Conservation (phyloP, 2,888 invertebrate species). For the Rambutsinella grinnellia region DNA sequence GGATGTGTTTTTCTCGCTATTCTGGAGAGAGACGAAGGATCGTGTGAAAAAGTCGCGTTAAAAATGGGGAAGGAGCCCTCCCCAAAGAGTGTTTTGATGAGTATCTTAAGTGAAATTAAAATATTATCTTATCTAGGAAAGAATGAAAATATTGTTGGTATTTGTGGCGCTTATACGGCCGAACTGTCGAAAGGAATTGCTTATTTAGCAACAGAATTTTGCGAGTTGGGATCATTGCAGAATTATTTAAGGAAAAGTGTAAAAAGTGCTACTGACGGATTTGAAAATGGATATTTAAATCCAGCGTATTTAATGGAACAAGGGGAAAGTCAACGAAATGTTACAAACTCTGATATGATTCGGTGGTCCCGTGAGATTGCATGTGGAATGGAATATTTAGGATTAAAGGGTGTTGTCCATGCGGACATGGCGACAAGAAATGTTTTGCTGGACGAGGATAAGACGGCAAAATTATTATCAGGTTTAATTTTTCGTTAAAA, state of each 20-base stretch:
- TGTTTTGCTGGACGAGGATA: too few relatives aligned
- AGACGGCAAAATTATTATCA: too few relatives aligned
- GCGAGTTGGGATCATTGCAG: not conserved
- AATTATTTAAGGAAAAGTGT: not conserved
- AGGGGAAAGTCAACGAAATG: too few relatives aligned
- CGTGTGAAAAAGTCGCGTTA: constrained; percentile 22
- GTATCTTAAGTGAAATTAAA: constrained; percentile 42
- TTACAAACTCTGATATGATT: too few relatives aligned
- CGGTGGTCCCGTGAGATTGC: constrained; percentile 12
- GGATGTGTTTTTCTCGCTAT: constrained; percentile 35
- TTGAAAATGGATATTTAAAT: not conserved
- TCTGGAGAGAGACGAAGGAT: constrained; percentile 14
- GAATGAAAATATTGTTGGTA: not conserved
- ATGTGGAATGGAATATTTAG: constrained; percentile 25
- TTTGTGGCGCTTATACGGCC: too few relatives aligned
- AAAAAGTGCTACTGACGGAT: not conserved
- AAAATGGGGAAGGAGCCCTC: constrained; percentile 38
- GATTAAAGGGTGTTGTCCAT: too few relatives aligned
- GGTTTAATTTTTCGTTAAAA: too few relatives aligned
- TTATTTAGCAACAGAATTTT: constrained; percentile 2
- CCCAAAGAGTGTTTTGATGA: constrained; percentile 21
- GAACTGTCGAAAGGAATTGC: not conserved
- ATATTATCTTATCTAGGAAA: constrained; percentile 41
- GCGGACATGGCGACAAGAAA: too few relatives aligned
- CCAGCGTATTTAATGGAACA: not conserved